These are phyloP conservation scores for Parus major DNA, from an alignment of 2,113 vertebrate species.

Conservation along the genomic window DNA sequence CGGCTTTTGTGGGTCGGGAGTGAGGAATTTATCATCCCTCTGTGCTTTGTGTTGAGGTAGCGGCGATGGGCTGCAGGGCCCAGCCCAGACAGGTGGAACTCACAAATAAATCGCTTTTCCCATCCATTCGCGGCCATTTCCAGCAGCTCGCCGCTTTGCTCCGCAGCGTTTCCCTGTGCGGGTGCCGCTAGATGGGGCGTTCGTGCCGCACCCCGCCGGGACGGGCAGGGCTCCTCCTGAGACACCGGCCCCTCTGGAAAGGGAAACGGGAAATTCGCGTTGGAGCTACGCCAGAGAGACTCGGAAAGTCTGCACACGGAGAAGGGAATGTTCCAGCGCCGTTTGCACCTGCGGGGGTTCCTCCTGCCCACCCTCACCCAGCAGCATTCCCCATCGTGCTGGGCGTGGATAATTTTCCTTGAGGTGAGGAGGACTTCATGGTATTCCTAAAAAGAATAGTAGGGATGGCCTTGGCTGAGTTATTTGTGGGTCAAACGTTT, in stretches of 20 bases:
- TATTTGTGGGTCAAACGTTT: not conserved
- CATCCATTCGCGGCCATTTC: accelerated
- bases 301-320: accelerated
- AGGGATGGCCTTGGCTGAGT: no score
- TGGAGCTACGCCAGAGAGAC: not conserved
- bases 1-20: not conserved
- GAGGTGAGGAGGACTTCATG: not conserved
- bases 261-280: accelerated
- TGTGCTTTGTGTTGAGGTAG: not conserved
- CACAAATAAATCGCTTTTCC: not conserved
- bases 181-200: not conserved
- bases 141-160: accelerated
- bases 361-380: not conserved
- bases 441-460: accelerated
- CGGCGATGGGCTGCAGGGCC: not conserved
- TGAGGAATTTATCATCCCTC: accelerated
- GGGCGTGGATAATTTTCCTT: not conserved
- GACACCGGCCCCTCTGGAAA: not conserved
- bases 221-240: accelerated
- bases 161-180: accelerated
- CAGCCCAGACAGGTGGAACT: not conserved
- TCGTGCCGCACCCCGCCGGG: not conserved
- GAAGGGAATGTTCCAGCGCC: not conserved
- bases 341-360: not conserved
- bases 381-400: not conserved